phyloP scores from a whole-genome alignment of 2,113 vertebrate species.

The Sciurus niger region DNA sequence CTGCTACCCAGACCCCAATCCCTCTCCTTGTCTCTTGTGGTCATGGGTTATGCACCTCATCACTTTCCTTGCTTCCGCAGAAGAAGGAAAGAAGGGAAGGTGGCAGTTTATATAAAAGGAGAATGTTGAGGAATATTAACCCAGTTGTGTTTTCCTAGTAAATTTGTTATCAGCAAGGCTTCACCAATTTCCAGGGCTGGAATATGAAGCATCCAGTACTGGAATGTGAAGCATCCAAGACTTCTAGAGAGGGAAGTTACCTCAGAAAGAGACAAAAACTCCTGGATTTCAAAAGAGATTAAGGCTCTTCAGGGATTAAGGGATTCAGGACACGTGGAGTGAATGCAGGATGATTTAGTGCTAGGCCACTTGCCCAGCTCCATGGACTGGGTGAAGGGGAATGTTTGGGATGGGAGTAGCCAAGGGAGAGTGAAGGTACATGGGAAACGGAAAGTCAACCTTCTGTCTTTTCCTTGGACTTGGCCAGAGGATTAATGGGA shows the following conservation, averaged over 20 bases:
- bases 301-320: neutral
- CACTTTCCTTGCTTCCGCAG: constrained; percentile 21
- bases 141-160: neutral
- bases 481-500: neutral
- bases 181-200: neutral
- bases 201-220: neutral
- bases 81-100: neutral
- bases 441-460: neutral
- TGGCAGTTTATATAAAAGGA: neutral
- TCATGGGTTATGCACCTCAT: neutral
- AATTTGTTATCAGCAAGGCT: neutral
- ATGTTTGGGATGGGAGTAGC: neutral
- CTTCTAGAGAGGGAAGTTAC: neutral
- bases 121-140: neutral
- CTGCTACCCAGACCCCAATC: neutral
- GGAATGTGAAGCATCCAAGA: neutral
- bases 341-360: neutral
- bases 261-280: neutral
- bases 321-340: neutral
- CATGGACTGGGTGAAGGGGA: neutral
- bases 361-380: neutral
- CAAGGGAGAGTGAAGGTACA: neutral
- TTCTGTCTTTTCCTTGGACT: neutral
- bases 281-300: constrained; percentile 10
- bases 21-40: neutral